phyloP scores from a whole-genome alignment of 2,888 invertebrate genomes.

The Acrobasis suavella region DNA sequence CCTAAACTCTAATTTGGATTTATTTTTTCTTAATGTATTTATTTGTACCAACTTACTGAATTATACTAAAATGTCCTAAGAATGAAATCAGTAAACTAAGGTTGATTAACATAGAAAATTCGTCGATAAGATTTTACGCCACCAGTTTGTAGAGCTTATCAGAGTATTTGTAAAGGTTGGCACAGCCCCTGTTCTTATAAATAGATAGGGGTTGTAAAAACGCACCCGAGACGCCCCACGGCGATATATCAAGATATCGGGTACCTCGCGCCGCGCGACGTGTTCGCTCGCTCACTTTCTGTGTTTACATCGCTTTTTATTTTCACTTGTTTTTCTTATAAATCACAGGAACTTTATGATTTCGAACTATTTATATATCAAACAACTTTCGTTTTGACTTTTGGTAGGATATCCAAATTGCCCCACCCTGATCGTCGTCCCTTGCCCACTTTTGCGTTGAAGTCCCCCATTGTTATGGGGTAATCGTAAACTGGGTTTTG shows the following conservation, averaged over 20 bases:
- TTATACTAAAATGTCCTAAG: background rate
- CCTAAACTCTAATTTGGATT: too few species aligned
- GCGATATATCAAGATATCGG: conserved; percentile 72
- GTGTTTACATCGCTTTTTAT: conserved; percentile 1
- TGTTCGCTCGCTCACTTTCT: conserved; percentile 38
- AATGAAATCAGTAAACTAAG: background rate
- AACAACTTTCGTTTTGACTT: background rate
- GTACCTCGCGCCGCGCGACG: conserved; percentile 51
- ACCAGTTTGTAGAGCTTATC: conserved; percentile 68
- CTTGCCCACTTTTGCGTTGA: too few species aligned
- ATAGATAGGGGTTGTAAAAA: conserved; percentile 63
- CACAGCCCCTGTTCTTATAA: conserved; percentile 48
- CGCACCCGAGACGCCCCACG: conserved; percentile 54
- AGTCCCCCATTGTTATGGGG: too few species aligned
- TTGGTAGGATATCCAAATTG: too few species aligned
- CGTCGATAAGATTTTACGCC: conserved; percentile 52
- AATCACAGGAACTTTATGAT: background rate
- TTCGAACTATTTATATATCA: background rate
- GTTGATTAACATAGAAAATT: conserved; percentile 40
- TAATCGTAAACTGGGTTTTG: too few species aligned
- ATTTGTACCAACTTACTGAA: too few species aligned
- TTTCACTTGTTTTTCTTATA: background rate
- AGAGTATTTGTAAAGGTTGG: conserved; percentile 71
- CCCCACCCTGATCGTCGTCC: too few species aligned
- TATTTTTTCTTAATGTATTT: too few species aligned